Percentiles rank a stretch among this genome's conserved stretches.
Evolutionary conservation across 2,888 invertebrate genomes (phyloP).

Genomic region (Pristionchus arcanus): DNA sequence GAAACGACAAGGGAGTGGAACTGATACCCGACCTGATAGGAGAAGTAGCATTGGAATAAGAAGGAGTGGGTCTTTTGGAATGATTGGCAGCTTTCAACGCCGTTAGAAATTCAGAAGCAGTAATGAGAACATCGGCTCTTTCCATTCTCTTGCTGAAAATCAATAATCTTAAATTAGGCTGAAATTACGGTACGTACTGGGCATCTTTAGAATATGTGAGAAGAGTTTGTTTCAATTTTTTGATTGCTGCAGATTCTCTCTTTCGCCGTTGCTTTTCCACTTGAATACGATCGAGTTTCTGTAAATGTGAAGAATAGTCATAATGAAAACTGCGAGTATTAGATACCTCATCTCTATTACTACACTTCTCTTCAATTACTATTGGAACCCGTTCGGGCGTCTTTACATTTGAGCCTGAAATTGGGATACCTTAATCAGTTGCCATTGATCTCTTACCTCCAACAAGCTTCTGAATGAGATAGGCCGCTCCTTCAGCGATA

Average conservation of each 20-base stretch:
- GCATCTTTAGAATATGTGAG: not conserved
- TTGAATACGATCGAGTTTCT: not conserved
- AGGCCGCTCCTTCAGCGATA: not conserved
- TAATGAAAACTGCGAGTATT: not conserved
- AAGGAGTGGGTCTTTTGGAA: not conserved
- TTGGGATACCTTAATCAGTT: not conserved
- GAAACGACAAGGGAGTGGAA: not conserved
- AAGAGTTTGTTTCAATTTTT: not conserved
- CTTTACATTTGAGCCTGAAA: not conserved
- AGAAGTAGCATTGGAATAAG: not conserved
- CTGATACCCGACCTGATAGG: not conserved
- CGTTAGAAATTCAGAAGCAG: not conserved
- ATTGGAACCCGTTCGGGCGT: not conserved
- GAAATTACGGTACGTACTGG: not conserved
- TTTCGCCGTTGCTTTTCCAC: constrained; percentile 1
- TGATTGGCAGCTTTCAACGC: not conserved
- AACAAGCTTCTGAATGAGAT: not conserved
- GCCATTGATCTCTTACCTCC: not conserved
- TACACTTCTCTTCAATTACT: not conserved
- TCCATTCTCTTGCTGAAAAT: constrained; percentile 1
- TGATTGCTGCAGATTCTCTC: not conserved
- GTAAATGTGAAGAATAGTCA: not conserved
- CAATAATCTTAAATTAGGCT: not conserved
- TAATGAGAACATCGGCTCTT: not conserved
- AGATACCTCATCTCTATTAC: not conserved